phyloP scores from a whole-genome alignment of 2,888 invertebrate species.

The Lamproptera curius region DNA sequence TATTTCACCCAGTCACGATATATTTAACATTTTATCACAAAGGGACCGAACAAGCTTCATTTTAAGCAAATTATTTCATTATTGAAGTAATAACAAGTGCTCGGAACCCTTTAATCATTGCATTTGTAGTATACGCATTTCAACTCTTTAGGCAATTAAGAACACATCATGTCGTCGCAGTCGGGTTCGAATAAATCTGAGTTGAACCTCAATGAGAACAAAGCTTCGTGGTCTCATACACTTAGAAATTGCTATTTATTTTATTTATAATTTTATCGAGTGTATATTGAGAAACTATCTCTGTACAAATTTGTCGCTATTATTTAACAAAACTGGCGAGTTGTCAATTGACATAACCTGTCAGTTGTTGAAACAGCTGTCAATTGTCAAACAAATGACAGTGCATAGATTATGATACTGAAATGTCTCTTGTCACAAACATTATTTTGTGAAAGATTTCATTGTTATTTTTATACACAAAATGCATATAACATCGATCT shows the following conservation, averaged over 20 bases:
- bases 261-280: neutral
- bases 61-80: too few relatives aligned
- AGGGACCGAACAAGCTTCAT: too few relatives aligned
- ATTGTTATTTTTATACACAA: too few relatives aligned
- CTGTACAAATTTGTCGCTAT: too few relatives aligned
- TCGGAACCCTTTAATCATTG: too few relatives aligned
- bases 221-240: neutral
- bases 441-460: neutral
- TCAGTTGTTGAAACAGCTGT: neutral
- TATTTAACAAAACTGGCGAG: neutral
- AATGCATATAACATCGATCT: neutral
- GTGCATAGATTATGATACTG: too few relatives aligned
- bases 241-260: neutral
- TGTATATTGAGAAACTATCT: neutral
- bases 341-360: neutral
- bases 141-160: neutral
- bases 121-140: neutral
- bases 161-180: neutral
- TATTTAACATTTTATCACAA: too few relatives aligned
- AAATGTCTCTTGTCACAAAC: neutral
- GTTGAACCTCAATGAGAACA: neutral
- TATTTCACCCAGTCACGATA: too few relatives aligned
- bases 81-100: too few relatives aligned
- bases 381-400: conserved; percentile 1
- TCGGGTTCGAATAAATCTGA: neutral